These are phyloP conservation scores for Sarcophaga peregrina DNA, from an alignment of 1,140 invertebrate species.

Conservation along the genomic window DNA sequence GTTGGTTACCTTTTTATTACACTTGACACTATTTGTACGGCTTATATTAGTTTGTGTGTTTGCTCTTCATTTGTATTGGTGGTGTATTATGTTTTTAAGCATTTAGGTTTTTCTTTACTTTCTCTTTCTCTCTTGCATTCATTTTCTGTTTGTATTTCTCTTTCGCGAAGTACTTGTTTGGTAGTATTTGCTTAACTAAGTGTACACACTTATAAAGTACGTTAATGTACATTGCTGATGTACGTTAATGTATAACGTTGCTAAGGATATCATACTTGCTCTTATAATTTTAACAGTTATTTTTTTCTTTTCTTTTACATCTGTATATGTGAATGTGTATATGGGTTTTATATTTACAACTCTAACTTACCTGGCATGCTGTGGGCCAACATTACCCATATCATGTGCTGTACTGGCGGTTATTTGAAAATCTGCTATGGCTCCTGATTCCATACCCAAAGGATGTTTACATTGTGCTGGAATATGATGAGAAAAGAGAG, in stretches of 20 bases:
- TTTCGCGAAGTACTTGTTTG: neutral
- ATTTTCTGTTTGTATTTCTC: constrained; percentile 12
- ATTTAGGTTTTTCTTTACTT: constrained; percentile 15
- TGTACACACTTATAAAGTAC: neutral
- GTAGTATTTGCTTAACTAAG: constrained; percentile 33
- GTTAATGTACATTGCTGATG: neutral
- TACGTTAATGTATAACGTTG: neutral
- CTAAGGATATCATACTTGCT: neutral
- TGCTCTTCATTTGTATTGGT: neutral
- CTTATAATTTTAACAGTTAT: constrained; percentile 1
- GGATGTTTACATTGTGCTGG: constrained; percentile 83
- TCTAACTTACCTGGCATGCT: constrained; percentile 84
- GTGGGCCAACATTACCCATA: constrained; percentile 88
- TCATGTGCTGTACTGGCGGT: constrained; percentile 91
- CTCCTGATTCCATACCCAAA: constrained; percentile 90
- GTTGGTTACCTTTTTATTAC: neutral
- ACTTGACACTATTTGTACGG: no score
- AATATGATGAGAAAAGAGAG: constrained; percentile 48
- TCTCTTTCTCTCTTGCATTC: neutral
- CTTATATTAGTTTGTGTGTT: no score
- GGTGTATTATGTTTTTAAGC: neutral
- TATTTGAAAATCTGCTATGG: constrained; percentile 86
- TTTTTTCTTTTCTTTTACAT: neutral
- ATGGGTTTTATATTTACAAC: neutral
- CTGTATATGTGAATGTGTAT: neutral